Conservation (phyloP, 2,888 invertebrate species). For the Entomobrya multifasciata region DNA sequence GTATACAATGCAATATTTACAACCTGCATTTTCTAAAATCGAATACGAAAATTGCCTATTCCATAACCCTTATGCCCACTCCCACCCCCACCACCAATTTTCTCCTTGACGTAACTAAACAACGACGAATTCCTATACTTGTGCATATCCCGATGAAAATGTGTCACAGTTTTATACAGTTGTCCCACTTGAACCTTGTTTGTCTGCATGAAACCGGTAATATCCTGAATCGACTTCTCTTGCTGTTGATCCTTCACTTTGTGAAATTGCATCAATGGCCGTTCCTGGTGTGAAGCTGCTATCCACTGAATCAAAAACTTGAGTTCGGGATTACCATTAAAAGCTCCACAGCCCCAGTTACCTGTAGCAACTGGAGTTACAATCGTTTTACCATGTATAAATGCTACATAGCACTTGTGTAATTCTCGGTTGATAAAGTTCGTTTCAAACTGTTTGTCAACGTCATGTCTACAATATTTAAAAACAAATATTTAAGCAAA, state of each 20-base stretch:
- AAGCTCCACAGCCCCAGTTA: too few species aligned
- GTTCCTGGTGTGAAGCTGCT: too few species aligned
- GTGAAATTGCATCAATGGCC: slow-evolving; percentile 79
- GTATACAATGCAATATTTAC: too few species aligned
- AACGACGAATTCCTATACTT: too few species aligned
- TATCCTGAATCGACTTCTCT: background rate
- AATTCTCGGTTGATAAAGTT: slow-evolving; percentile 81
- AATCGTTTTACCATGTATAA: slow-evolving; percentile 17
- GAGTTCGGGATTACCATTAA: too few species aligned
- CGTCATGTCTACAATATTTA: background rate
- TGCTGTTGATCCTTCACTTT: background rate
- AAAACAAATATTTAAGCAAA: slow-evolving; percentile 51
- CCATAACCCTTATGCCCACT: too few species aligned
- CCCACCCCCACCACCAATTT: too few species aligned
- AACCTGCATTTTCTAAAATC: too few species aligned
- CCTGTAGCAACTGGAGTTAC: slow-evolving; percentile 35
- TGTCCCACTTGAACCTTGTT: background rate
- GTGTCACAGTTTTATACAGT: background rate
- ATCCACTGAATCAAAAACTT: too few species aligned
- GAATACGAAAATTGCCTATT: too few species aligned
- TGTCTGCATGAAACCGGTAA: background rate
- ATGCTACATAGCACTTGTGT: slow-evolving; percentile 80
- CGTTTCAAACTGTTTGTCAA: slow-evolving; percentile 76
- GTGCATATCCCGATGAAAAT: background rate
- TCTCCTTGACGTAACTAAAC: too few species aligned